Base-by-base conservation (phyloP, 2,888 invertebrate species). In the Agrochola litura region DNA sequence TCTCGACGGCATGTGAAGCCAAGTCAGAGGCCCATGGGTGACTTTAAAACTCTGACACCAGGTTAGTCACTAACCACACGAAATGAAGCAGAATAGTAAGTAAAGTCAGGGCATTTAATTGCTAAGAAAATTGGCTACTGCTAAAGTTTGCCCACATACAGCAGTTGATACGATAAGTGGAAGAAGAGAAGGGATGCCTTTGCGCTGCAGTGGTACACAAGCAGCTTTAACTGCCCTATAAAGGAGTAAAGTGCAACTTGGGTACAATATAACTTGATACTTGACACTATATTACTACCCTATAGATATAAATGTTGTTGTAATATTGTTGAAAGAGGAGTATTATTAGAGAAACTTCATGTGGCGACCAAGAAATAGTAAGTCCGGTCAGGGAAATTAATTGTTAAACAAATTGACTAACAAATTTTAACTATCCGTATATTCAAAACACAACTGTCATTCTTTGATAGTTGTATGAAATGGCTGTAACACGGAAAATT, bases 251-350 rank as follows among this genome's bases (percentile, higher is more conserved):
- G 43, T 43, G 10, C 43, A 43, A 43, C 43, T 46, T 46, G 46
- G 46, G 46, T 46, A 14, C 14, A 79, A 85, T 89, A 85, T 84
- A 85, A 86, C 80, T 77, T 77, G 84, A 84, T 85, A 85, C 83
- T 76, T 65, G 75, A 52, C 60, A 58, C 61, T 2, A 37, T 79
- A 80, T 83, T 9, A 83, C 70, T 84, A 73, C 49, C 68, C 61
- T 79, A 43, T 64, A 30, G 19, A 19, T 56, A 69, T 70, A 77
- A 86, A 85, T 65, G 76, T 64, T 16, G 9, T 56, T 74, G 54
- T 14, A 3, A 68, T 54, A 56, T 49, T 64, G 9, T 71, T 58
- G 22, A 69, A 82, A 75, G 14, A 56, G 8, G 54, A 66, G n/a
- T 49, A n/a, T 25, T 76, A 56, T 75, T 25, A 30, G 19, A 9